A percentile compares a stretch with the other conserved stretches of the same genome.
Conservation (phyloP, 2,888 invertebrate species). For the Zygothrica quintamaculata region DNA sequence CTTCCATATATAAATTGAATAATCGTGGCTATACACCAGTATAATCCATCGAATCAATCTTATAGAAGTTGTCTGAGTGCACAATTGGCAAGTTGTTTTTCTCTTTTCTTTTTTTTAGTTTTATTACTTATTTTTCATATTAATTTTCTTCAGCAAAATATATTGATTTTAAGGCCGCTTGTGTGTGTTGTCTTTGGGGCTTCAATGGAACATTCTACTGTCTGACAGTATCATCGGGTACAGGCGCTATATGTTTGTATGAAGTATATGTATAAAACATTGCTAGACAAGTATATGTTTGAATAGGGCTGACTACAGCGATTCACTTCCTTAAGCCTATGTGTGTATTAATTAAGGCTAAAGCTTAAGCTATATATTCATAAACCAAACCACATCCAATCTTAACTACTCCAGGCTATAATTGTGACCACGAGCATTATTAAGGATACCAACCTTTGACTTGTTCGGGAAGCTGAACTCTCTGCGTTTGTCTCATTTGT, state of each 20-base stretch:
- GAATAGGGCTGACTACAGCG: slow-evolving; percentile 12
- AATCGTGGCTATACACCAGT: too few species aligned
- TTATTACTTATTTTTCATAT: too few species aligned
- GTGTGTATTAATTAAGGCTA: slow-evolving; percentile 16
- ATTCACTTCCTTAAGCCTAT: slow-evolving; percentile 3
- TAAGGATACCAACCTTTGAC: slow-evolving; percentile 17
- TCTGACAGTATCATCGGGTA: slow-evolving; percentile 51
- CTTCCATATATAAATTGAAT: neutral
- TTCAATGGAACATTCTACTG: slow-evolving; percentile 52
- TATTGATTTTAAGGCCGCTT: slow-evolving; percentile 45
- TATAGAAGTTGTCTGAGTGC: slow-evolving; percentile 50
- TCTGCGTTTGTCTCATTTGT: slow-evolving; percentile 54
- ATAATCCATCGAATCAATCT: slow-evolving; percentile 29
- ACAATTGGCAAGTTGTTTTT: slow-evolving; percentile 58
- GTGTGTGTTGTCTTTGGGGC: slow-evolving; percentile 30
- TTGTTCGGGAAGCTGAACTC: slow-evolving; percentile 15
- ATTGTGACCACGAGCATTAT: slow-evolving; percentile 26
- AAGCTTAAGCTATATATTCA: slow-evolving; percentile 19
- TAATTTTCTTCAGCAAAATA: neutral
- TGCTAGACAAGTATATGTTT: too few species aligned
- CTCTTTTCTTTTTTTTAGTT: neutral
- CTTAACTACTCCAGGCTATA: slow-evolving; percentile 41
- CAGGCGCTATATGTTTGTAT: slow-evolving; percentile 12
- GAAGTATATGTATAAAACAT: slow-evolving; percentile 6
- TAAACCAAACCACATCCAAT: slow-evolving; percentile 22